Evolutionary conservation across 2,888 invertebrate species (phyloP).

Genomic region (Diadegma fenestrale): DNA sequence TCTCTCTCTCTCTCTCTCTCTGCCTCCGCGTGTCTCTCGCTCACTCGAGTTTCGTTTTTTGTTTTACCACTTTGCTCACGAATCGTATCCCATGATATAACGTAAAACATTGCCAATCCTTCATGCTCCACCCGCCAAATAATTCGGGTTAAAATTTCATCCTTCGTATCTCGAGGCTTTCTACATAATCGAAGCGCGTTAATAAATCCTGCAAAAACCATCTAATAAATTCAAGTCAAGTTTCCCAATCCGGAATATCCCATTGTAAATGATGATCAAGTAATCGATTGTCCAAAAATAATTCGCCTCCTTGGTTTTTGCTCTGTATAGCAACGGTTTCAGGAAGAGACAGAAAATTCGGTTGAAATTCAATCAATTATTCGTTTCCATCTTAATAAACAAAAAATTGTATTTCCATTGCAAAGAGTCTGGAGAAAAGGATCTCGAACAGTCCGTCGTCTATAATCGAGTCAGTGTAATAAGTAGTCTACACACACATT

Average conservation of each 20-base stretch:
- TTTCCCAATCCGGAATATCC: neutral
- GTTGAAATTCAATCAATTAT: neutral
- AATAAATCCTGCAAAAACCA: neutral
- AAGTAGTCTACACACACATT: neutral
- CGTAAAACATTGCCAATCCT: constrained; percentile 18
- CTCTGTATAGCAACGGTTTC: neutral
- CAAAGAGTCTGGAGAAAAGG: neutral
- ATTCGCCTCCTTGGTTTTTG: neutral
- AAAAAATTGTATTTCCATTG: neutral
- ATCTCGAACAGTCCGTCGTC: neutral
- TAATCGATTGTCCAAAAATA: neutral
- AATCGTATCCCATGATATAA: constrained; percentile 24
- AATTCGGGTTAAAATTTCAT: constrained; percentile 5
- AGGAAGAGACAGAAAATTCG: neutral
- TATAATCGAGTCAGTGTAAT: neutral
- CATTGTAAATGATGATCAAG: neutral
- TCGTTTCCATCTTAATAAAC: neutral
- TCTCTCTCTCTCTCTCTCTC: constrained; percentile 49
- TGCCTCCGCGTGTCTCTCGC: constrained; percentile 46
- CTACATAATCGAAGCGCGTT: neutral
- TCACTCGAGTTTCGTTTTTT: constrained; percentile 57
- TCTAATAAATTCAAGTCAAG: neutral
- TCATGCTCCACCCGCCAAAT: neutral
- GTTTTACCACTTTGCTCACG: constrained; percentile 18
- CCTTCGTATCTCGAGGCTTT: neutral